phyloP scores from a whole-genome alignment of 2,888 invertebrate genomes.

The Mythimna lalbum region DNA sequence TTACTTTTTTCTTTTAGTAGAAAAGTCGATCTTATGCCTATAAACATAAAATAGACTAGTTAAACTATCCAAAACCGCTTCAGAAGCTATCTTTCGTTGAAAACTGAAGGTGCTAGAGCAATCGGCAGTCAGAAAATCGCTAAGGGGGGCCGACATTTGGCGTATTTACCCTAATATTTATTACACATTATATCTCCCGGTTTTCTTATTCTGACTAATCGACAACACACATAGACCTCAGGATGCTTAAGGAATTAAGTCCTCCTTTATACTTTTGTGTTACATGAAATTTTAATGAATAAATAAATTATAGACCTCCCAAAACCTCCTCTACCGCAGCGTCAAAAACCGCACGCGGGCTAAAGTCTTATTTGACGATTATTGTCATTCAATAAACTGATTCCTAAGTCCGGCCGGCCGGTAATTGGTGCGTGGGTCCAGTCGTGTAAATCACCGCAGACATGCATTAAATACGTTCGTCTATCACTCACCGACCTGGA shows the following conservation, averaged over 20 bases:
- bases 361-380: constrained; percentile 56
- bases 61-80: too few species aligned
- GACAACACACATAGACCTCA: constrained; percentile 4
- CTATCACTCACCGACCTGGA: constrained; percentile 76
- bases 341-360: constrained; percentile 44
- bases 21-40: too few species aligned
- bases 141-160: too few species aligned
- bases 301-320: constrained; percentile 26
- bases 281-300: too few species aligned
- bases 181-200: neutral
- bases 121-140: too few species aligned
- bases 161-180: too few species aligned
- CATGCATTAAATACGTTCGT: constrained; percentile 80
- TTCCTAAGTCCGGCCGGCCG: constrained; percentile 18
- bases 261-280: too few species aligned
- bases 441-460: constrained; percentile 80
- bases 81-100: too few species aligned
- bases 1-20: too few species aligned
- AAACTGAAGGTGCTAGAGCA: too few species aligned
- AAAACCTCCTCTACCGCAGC: constrained; percentile 39
- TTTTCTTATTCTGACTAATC: neutral
- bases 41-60: too few species aligned
- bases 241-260: too few species aligned
- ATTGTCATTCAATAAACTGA: constrained; percentile 62
- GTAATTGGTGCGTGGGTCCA: constrained; percentile 62